Evolutionary conservation across 2,888 invertebrate species (phyloP).

Genomic region (Uloborus plumipes): DNA sequence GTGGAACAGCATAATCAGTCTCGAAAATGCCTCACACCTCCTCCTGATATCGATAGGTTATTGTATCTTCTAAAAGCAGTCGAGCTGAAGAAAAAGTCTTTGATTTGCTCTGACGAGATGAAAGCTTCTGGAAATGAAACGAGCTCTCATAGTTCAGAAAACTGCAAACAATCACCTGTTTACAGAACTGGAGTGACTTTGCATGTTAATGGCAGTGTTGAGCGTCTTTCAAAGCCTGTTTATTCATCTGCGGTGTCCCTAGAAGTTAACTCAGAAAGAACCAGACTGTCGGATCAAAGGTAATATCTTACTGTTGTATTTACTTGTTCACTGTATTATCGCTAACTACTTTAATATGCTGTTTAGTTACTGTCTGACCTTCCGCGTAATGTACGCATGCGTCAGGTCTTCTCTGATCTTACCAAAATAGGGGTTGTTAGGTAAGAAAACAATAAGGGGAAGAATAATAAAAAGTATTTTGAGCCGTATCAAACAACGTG

Average conservation of each 20-base stretch:
- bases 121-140: neutral
- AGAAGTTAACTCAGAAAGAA: slow-evolving; percentile 2
- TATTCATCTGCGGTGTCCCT: slow-evolving; percentile 38
- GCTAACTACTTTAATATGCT: too few species aligned
- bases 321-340: too few species aligned
- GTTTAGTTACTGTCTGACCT: too few species aligned
- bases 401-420: too few species aligned
- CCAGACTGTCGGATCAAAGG: neutral
- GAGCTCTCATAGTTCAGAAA: neutral
- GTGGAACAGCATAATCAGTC: neutral
- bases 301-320: neutral
- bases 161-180: neutral
- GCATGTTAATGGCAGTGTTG: neutral
- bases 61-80: slow-evolving; percentile 8
- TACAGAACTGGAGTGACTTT: slow-evolving; percentile 27
- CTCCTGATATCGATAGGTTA: slow-evolving; percentile 13
- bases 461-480: too few species aligned
- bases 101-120: too few species aligned
- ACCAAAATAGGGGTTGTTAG: too few species aligned
- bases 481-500: too few species aligned
- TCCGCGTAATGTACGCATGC: too few species aligned
- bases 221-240: slow-evolving; percentile 27
- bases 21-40: neutral
- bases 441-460: too few species aligned
- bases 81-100: neutral